These are phyloP conservation scores for Calliphora vicina DNA, from an alignment of 1,140 invertebrate species.

Conservation along the genomic window DNA sequence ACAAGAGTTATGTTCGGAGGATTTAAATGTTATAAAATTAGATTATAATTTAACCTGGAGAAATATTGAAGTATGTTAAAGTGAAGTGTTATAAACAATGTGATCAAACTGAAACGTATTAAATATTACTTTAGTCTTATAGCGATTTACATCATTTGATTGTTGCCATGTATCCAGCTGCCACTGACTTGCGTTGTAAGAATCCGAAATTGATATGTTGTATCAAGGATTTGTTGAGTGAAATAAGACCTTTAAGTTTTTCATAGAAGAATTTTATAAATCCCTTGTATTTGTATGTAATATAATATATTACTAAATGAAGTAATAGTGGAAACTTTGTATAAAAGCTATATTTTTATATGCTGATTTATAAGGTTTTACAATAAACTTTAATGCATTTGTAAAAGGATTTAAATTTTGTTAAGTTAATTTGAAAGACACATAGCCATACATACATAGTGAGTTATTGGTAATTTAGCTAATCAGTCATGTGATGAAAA, in stretches of 20 bases:
- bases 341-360: too few relatives aligned
- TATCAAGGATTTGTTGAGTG: conserved; percentile 47
- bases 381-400: too few relatives aligned
- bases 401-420: too few relatives aligned
- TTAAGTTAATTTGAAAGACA: too few relatives aligned
- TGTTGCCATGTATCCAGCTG: conserved; percentile 46
- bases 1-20: conserved; percentile 51
- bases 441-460: too few relatives aligned
- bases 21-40: conserved; percentile 48
- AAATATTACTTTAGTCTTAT: conserved; percentile 42
- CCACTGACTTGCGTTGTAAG: conserved; percentile 47
- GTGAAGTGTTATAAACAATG: too few relatives aligned
- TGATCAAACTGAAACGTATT: neutral
- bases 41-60: conserved; percentile 51
- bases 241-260: conserved; percentile 50
- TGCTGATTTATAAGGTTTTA: too few relatives aligned
- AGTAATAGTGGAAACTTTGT: too few relatives aligned
- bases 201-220: conserved; percentile 48
- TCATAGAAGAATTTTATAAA: conserved; percentile 37
- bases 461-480: too few relatives aligned
- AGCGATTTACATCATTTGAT: conserved; percentile 54
- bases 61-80: conserved; percentile 49
- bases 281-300: too few relatives aligned
- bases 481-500: too few relatives aligned
- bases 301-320: too few relatives aligned